Base-by-base conservation (phyloP, 2,888 invertebrate genomes). In the Dolichopus griseipennis region DNA sequence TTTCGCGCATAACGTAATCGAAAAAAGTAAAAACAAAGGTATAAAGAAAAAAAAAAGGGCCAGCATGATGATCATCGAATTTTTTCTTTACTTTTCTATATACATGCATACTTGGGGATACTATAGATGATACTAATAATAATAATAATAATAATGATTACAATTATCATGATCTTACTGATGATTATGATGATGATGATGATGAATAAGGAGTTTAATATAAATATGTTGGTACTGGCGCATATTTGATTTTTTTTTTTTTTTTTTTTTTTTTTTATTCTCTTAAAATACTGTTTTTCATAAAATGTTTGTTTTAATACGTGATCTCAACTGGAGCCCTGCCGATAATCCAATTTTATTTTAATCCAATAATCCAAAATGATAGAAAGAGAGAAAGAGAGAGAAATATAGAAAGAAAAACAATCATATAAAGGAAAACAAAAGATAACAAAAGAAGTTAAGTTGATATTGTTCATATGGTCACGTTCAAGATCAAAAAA, bases 231-330 rank as follows among this genome's bases (percentile, higher is more conserved):
- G 37, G 12, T 37, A 37, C 37, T 37, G 52, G 52, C 52, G 52
- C 52, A 52, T 18, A 52, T 52, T 12, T n/a, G 1, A 2, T 2
- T 37, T 1, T 37, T 37, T n/a, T 37, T 37, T 37, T 37, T 12
- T 37, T 12, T 37, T 12, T 37, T 27, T 27, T 27, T 41, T 41
- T n/a, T n/a, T n/a, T n/a, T n/a, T n/a, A n/a, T 41, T 41, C 41
- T 18, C 52, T 52, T 52, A 52, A 52, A 52, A 52, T 52, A 18
- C 52, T 52, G 52, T 52, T 52, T n/a, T 52, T 64, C 18, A 37
- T 43, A 52, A 52, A 22, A 52, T 52, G 65, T 65, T 33, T 63
- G 61, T 68, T 68, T n/a, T 52, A 65, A 10, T 20, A 61, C 61
- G 41, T 63, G 63, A 63, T 63, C 27, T 27, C 63, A 63, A 63